Conservation (phyloP, 2,113 vertebrate genomes). For the Rostratula benghalensis region DNA sequence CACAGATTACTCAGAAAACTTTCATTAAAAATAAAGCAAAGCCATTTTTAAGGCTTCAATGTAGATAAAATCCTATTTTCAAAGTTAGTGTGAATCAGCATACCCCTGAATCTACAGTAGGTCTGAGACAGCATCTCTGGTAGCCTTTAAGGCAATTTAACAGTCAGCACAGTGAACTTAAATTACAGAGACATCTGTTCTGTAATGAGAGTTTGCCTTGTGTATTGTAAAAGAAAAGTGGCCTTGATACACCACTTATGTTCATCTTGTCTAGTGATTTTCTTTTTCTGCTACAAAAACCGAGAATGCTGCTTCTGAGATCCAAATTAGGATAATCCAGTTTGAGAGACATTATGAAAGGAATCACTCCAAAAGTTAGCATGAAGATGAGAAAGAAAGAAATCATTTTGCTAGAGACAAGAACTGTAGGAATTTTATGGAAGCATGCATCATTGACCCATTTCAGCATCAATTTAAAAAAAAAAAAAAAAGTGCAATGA, state of each 20-base stretch:
- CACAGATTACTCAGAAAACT: not conserved
- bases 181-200: not conserved
- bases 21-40: not conserved
- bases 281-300: not conserved
- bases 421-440: not conserved
- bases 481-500: not conserved
- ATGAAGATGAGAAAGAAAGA: not conserved
- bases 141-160: not conserved
- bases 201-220: not conserved
- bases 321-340: not conserved
- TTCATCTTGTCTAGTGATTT: not conserved
- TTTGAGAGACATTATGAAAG: not conserved
- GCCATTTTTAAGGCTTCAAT: not conserved
- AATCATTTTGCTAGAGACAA: not conserved
- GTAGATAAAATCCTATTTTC: not conserved
- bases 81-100: not conserved
- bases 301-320: not conserved
- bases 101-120: not conserved
- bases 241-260: not conserved
- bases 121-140: not conserved
- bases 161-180: not conserved
- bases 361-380: not conserved
- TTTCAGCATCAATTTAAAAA: not conserved
- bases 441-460: not conserved
- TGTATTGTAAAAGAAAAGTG: not conserved